These are phyloP conservation scores for Chrysolophus pictus DNA, from an alignment of 2,797 vertebrate species.

Conservation along the genomic window DNA sequence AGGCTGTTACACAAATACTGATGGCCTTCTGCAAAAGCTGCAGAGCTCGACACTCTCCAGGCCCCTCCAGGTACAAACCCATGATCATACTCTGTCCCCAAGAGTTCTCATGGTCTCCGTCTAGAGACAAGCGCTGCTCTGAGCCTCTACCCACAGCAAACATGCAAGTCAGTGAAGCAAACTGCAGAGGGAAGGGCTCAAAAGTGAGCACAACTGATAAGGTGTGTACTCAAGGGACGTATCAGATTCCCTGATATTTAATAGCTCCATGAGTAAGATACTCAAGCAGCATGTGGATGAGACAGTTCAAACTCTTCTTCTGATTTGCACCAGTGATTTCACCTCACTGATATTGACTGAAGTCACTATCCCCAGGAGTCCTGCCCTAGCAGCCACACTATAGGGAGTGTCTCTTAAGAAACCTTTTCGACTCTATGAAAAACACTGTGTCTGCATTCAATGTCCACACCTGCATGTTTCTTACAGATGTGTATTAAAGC, in stretches of 20 bases:
- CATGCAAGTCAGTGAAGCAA: rapidly evolving
- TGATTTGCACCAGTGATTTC: neutral
- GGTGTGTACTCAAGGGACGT: neutral
- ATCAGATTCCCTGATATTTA: neutral
- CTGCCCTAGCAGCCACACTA: neutral
- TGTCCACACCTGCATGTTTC: neutral
- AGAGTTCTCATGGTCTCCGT: neutral
- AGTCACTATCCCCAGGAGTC: neutral
- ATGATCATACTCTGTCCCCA: rapidly evolving
- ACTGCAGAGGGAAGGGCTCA: neutral
- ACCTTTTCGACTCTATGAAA: neutral
- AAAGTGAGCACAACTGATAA: neutral
- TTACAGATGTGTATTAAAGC: rapidly evolving
- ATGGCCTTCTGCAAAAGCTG: neutral
- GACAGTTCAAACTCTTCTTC: neutral
- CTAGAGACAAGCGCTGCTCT: neutral
- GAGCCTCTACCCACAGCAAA: neutral
- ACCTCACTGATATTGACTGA: neutral
- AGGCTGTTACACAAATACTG: neutral
- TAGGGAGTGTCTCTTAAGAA: neutral
- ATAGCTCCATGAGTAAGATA: neutral
- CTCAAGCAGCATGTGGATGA: neutral
- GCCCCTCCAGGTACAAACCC: rapidly evolving
- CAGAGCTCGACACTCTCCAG: neutral
- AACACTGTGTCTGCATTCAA: rapidly evolving